These are phyloP conservation scores for Helobdella robusta DNA, from an alignment of 2,888 invertebrate genomes.

Conservation along the genomic window DNA sequence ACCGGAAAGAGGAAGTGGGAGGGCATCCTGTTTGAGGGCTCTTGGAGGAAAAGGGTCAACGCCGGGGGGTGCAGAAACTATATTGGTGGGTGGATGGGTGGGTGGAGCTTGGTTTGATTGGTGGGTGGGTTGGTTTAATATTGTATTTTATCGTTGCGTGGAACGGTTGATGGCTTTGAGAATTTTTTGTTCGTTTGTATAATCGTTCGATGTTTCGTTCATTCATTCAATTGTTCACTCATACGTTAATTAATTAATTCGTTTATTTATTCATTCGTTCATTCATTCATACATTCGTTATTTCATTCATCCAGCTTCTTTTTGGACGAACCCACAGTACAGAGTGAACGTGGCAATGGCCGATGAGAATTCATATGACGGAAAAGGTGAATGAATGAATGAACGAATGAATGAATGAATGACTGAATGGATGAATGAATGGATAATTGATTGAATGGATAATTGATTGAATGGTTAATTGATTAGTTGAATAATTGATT, in stretches of 20 bases:
- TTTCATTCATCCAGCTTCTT: constrained; percentile 37
- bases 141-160: no score
- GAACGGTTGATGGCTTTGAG: no score
- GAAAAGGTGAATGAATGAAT: no score
- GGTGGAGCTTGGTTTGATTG: not conserved
- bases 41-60: constrained; percentile 81
- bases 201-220: not conserved
- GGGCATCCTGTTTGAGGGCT: constrained; percentile 81
- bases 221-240: not conserved
- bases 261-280: not conserved
- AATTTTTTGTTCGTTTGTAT: not conserved
- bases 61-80: constrained; percentile 90
- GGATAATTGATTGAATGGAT: no score
- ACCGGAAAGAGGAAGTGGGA: constrained; percentile 63
- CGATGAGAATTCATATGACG: constrained; percentile 58
- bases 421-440: no score
- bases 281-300: not conserved
- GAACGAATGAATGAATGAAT: no score
- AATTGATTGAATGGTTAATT: no score
- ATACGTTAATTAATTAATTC: not conserved
- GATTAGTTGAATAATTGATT: no score
- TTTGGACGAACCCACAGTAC: constrained; percentile 49
- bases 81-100: constrained; percentile 52
- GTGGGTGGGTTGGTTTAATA: not conserved
- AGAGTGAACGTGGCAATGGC: constrained; percentile 45